phyloP scores from a whole-genome alignment of 2,113 vertebrate species.

The Ptychochromis oligacanthus region DNA sequence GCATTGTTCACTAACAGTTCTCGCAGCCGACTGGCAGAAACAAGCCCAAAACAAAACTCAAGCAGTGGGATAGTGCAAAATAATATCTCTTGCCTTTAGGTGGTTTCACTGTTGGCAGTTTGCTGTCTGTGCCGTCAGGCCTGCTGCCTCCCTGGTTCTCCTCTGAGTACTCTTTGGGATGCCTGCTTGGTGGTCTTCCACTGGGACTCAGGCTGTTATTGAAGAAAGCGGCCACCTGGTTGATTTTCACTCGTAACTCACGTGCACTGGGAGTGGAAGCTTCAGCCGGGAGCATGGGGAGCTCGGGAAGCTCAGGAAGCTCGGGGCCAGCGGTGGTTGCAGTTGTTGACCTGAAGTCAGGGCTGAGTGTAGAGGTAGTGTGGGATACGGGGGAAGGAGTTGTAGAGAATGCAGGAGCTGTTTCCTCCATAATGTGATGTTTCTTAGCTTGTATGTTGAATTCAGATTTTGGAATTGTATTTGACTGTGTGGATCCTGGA shows the following conservation, averaged over 20 bases:
- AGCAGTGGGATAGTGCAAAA: not conserved
- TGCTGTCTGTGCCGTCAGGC: conserved; percentile 1
- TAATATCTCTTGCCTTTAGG: conserved; percentile 58
- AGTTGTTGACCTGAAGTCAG: conserved; percentile 43
- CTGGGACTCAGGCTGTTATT: conserved; percentile 45
- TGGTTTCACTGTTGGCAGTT: conserved; percentile 8
- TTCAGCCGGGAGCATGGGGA: not conserved
- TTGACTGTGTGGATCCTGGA: conserved; percentile 40
- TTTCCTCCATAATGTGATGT: conserved; percentile 11
- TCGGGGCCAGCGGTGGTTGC: conserved; percentile 4
- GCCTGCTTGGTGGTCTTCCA: conserved; percentile 8
- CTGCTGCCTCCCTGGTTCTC: conserved; percentile 20
- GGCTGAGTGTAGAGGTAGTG: conserved; percentile 14
- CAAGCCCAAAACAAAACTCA: not conserved
- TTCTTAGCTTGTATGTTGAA: not conserved
- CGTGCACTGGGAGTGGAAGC: conserved; percentile 60
- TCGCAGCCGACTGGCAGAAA: not conserved
- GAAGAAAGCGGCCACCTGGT: conserved; percentile 71
- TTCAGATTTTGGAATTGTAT: conserved; percentile 1
- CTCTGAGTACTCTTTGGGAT: conserved; percentile 7
- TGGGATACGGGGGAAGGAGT: not conserved
- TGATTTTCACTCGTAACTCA: conserved; percentile 75
- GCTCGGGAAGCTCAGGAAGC: conserved; percentile 1
- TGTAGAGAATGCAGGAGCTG: not conserved
- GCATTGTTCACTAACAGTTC: not conserved